Evolutionary conservation across 2,797 vertebrate species (phyloP).

Genomic region (Phalloptychus januarius): DNA sequence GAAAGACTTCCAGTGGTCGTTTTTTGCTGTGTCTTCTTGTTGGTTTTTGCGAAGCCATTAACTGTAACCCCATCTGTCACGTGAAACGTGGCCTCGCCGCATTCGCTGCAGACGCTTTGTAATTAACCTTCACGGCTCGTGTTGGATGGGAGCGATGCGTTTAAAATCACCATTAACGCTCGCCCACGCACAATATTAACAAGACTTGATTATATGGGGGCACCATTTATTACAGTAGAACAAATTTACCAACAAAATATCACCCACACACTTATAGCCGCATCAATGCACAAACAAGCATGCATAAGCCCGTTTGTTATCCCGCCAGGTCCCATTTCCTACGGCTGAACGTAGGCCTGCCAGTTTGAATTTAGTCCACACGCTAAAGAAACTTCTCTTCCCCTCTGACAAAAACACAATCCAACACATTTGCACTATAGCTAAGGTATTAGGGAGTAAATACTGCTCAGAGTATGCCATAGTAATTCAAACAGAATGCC

Average conservation of each 20-base stretch:
- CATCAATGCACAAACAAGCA: constrained; percentile 11
- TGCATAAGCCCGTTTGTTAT: constrained; percentile 38
- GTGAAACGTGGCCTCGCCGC: neutral
- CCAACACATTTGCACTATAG: constrained; percentile 13
- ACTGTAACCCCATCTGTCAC: neutral
- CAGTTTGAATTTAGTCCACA: constrained; percentile 31
- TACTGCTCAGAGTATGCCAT: constrained; percentile 34
- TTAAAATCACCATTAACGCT: constrained; percentile 16
- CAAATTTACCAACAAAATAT: constrained; percentile 10
- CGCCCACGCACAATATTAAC: neutral
- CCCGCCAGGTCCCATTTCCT: constrained; percentile 45
- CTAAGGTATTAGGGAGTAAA: constrained; percentile 40
- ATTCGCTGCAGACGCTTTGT: constrained; percentile 5
- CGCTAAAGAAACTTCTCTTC: constrained; percentile 9
- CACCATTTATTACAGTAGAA: constrained; percentile 27
- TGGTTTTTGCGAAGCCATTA: neutral
- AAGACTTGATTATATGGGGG: constrained; percentile 4
- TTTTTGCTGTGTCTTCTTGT: neutral
- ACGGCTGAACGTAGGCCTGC: constrained; percentile 24
- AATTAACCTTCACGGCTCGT: constrained; percentile 23
- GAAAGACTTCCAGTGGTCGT: neutral
- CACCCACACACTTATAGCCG: constrained; percentile 12
- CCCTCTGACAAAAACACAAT: constrained; percentile 19
- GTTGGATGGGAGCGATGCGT: constrained; percentile 19
- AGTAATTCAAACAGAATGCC: constrained; percentile 55